phyloP scores from a whole-genome alignment of 2,888 invertebrate genomes.

The Cyrtodaria siliqua region DNA sequence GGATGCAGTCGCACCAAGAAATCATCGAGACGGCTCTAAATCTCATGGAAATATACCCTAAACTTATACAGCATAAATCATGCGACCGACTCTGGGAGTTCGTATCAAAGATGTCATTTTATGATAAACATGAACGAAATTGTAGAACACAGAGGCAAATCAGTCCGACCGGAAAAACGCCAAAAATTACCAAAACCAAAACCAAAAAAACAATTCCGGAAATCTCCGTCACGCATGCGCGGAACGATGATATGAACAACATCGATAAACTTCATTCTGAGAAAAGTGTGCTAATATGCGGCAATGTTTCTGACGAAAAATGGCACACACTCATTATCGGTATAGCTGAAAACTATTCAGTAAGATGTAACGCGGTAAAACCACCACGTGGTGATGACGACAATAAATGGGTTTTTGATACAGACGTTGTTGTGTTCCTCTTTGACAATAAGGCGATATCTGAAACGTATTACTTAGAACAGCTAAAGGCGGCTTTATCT shows the following conservation, averaged over 20 bases:
- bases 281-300: slow-evolving; percentile 11
- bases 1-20: slow-evolving; percentile 52
- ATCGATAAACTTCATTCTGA: neutral
- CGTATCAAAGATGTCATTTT: slow-evolving; percentile 15
- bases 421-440: slow-evolving; percentile 34
- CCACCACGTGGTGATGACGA: neutral
- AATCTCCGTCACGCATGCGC: slow-evolving; percentile 2
- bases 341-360: slow-evolving; percentile 5
- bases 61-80: slow-evolving; percentile 47
- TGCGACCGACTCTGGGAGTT: slow-evolving; percentile 29
- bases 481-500: slow-evolving; percentile 37
- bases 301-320: neutral
- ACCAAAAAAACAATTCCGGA: slow-evolving; percentile 1
- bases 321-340: slow-evolving; percentile 14
- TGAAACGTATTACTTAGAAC: slow-evolving; percentile 26
- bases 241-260: neutral
- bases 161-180: too few relatives aligned
- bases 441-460: slow-evolving; percentile 23
- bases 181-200: neutral
- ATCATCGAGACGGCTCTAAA: slow-evolving; percentile 43
- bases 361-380: neutral
- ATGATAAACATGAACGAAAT: too few relatives aligned
- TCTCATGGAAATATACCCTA: slow-evolving; percentile 51
- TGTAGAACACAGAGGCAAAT: too few relatives aligned
- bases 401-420: neutral